Base-by-base conservation (phyloP, 2,888 invertebrate genomes). In the Caenorhabditis sp. region DNA sequence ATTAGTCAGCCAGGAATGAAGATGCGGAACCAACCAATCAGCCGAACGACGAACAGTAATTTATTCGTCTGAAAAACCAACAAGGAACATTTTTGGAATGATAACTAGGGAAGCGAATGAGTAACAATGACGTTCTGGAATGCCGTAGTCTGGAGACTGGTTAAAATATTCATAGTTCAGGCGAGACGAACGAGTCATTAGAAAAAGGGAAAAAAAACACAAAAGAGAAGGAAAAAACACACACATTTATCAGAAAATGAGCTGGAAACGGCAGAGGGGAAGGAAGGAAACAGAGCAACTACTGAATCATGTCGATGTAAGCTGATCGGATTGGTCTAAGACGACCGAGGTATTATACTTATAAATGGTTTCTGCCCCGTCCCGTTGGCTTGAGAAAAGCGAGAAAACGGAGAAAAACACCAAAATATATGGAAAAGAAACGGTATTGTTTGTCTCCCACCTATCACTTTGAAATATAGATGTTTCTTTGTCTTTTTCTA, bases 131-230 rank as follows among this genome's bases (percentile, higher is more conserved):
- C 13, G 64, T 51, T 51, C 20, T n/a, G 50, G 37, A 72, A 72
- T 64, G 55, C 72, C 64, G 56, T 20, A 44, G 40, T 20, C 13
- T 24, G 55, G 22, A 28, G 15, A 51, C 9, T 5, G 53, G 40
- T 44, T 74, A 65, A 74, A 60, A 74, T 74, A 74, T 74, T 58
- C 74, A 74, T 74, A 53, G n/a, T n/a, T n/a, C n/a, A n/a, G n/a
- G n/a, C n/a, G n/a, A n/a, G 65, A 60, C 50, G 69, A 69, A 60
- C 69, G 20, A 13, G 40, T 40, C 40, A 61, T 70, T 50, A 50
- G 60, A 58, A 44, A 11, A 47, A 40, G 15, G 3, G 47, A 32
- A 44, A 47, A n/a, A 69, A 65, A 58, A 74, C 65, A 74, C 51
- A 51, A 40, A n/a, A 18, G 26, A 18, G 26, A n/a, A n/a, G n/a